phyloP scores from a whole-genome alignment of 2,888 invertebrate species.

The Lepidonotus clava region DNA sequence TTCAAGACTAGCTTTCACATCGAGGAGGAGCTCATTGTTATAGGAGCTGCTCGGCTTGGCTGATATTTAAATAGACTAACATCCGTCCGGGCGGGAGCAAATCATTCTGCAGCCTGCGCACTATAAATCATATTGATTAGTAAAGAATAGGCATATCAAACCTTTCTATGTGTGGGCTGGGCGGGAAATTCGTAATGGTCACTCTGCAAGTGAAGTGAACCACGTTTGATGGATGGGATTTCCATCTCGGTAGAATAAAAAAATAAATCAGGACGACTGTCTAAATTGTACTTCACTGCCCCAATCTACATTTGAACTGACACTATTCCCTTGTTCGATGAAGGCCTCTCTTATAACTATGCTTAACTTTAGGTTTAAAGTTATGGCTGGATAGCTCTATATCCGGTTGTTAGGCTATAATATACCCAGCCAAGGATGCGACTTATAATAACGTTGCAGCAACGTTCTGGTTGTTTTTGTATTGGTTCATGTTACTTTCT shows the following conservation, averaged over 20 bases:
- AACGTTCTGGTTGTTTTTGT: too few relatives aligned
- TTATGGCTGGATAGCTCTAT: too few relatives aligned
- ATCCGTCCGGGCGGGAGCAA: neutral
- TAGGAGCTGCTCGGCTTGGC: neutral
- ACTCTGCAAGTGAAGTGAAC: neutral
- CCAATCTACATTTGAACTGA: too few relatives aligned
- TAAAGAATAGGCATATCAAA: neutral
- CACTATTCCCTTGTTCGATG: too few relatives aligned
- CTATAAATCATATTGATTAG: neutral
- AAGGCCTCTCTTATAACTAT: too few relatives aligned
- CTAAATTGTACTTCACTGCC: neutral
- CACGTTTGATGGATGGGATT: neutral
- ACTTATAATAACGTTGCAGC: too few relatives aligned
- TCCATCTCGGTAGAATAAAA: neutral
- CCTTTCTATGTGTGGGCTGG: neutral
- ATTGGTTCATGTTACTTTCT: too few relatives aligned
- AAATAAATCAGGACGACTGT: neutral
- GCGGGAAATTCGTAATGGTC: neutral
- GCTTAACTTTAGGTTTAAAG: too few relatives aligned
- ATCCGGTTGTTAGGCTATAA: too few relatives aligned
- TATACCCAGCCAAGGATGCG: too few relatives aligned
- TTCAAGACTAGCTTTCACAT: neutral
- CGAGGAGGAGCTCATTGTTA: neutral
- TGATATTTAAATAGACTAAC: slow-evolving; percentile 26
- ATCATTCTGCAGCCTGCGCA: neutral